These are phyloP conservation scores for Aproaerema taeniolella DNA, from an alignment of 2,888 invertebrate species.

Conservation along the genomic window DNA sequence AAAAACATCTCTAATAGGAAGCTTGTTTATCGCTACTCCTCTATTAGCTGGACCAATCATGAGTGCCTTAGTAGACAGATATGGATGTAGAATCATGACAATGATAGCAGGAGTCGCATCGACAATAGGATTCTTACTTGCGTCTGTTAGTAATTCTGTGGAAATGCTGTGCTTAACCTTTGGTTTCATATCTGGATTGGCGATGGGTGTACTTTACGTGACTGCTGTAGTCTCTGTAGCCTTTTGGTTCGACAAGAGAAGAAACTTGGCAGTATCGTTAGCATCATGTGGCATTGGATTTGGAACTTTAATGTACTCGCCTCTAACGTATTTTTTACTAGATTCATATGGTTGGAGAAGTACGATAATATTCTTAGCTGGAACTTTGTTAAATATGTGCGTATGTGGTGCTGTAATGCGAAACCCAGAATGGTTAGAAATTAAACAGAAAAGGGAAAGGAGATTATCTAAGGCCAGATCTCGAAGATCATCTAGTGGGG, in stretches of 20 bases:
- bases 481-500: slow-evolving; percentile 64
- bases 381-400: slow-evolving; percentile 89
- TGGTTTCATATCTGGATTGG: slow-evolving; percentile 88
- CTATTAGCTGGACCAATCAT: slow-evolving; percentile 89
- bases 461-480: slow-evolving; percentile 52
- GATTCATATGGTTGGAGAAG: slow-evolving; percentile 88
- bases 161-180: slow-evolving; percentile 88
- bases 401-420: slow-evolving; percentile 92
- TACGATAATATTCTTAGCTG: slow-evolving; percentile 85
- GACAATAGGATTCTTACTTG: slow-evolving; percentile 85
- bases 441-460: slow-evolving; percentile 77
- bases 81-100: slow-evolving; percentile 86
- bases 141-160: slow-evolving; percentile 82
- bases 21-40: slow-evolving; percentile 92
- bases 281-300: slow-evolving; percentile 93
- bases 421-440: slow-evolving; percentile 88
- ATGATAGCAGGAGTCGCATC: slow-evolving; percentile 84
- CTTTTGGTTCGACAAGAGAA: slow-evolving; percentile 93
- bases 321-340: slow-evolving; percentile 86
- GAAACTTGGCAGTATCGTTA: slow-evolving; percentile 90
- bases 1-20: slow-evolving; percentile 92
- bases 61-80: slow-evolving; percentile 89
- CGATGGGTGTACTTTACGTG: slow-evolving; percentile 90
- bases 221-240: slow-evolving; percentile 94
- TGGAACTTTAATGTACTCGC: slow-evolving; percentile 92